These are phyloP conservation scores for Hippolais icterina DNA, from an alignment of 2,113 vertebrate species.

Conservation along the genomic window DNA sequence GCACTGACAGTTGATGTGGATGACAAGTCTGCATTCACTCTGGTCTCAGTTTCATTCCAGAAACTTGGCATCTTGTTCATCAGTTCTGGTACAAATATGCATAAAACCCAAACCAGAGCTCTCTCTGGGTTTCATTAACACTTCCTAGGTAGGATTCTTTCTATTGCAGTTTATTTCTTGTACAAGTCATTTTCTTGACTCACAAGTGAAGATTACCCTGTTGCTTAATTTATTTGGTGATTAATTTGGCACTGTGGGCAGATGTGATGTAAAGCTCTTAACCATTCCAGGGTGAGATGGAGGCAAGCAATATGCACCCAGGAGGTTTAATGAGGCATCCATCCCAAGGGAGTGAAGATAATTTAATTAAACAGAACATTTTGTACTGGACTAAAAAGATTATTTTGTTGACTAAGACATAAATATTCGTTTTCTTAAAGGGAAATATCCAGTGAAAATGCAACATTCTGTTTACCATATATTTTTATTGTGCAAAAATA, in stretches of 20 bases:
- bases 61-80: not conserved
- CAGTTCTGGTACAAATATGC: not conserved
- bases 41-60: not conserved
- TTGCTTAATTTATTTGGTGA: conserved; percentile 47
- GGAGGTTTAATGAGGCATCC: conserved; percentile 38
- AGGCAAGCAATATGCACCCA: conserved; percentile 38
- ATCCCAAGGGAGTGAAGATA: conserved; percentile 21
- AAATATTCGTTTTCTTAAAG: not conserved
- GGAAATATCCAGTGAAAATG: not conserved
- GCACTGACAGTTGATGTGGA: not conserved
- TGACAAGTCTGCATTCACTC: not conserved
- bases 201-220: not conserved
- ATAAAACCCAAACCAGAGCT: not conserved
- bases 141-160: conserved; percentile 12
- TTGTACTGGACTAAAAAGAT: not conserved
- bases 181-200: conserved; percentile 15
- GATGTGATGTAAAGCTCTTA: conserved; percentile 47
- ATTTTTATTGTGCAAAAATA: not conserved
- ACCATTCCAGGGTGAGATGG: not conserved
- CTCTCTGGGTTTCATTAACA: not conserved
- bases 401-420: not conserved
- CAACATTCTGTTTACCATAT: not conserved
- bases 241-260: conserved; percentile 37
- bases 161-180: not conserved
- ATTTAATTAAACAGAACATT: conserved; percentile 36